A percentile compares a stretch with the other conserved stretches of the same genome.
These are phyloP conservation scores for Dysdera silvatica DNA, from an alignment of 1,140 invertebrate genomes.

Conservation along the genomic window DNA sequence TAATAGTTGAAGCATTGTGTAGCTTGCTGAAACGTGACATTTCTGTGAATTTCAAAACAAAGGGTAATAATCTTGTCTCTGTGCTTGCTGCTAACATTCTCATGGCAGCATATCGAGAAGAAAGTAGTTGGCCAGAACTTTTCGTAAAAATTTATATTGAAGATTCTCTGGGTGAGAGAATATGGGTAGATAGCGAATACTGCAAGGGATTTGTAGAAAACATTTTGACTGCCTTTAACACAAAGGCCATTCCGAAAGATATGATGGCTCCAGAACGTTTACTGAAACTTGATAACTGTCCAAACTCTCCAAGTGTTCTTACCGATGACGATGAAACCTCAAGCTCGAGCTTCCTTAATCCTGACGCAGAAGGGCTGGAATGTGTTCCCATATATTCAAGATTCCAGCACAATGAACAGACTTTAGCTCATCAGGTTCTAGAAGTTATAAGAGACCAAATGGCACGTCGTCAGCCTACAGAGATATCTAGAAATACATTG, in stretches of 20 bases:
- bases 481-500: constrained; percentile 78
- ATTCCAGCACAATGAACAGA: constrained; percentile 49
- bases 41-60: constrained; percentile 60
- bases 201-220: constrained; percentile 89
- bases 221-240: constrained; percentile 78
- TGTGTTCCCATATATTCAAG: constrained; percentile 35
- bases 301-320: constrained; percentile 32
- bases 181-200: constrained; percentile 87
- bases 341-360: constrained; percentile 16
- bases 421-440: constrained; percentile 70
- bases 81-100: constrained; percentile 79
- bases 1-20: constrained; percentile 65
- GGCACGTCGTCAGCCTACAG: constrained; percentile 71
- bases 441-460: constrained; percentile 82
- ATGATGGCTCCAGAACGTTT: constrained; percentile 48
- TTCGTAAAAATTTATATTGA: constrained; percentile 70
- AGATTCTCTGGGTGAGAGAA: constrained; percentile 80
- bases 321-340: constrained; percentile 33
- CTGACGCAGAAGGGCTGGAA: constrained; percentile 26
- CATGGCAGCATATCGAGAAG: constrained; percentile 64
- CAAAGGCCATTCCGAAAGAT: constrained; percentile 56
- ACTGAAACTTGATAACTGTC: constrained; percentile 36
- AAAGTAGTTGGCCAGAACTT: constrained; percentile 49
- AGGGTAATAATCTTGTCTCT: constrained; percentile 66
- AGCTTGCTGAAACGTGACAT: constrained; percentile 73